Percentiles rank a stretch among this genome's conserved stretches.
These are phyloP conservation scores for Sebastes miniatus DNA, from an alignment of 2,797 vertebrate genomes.

Conservation along the genomic window DNA sequence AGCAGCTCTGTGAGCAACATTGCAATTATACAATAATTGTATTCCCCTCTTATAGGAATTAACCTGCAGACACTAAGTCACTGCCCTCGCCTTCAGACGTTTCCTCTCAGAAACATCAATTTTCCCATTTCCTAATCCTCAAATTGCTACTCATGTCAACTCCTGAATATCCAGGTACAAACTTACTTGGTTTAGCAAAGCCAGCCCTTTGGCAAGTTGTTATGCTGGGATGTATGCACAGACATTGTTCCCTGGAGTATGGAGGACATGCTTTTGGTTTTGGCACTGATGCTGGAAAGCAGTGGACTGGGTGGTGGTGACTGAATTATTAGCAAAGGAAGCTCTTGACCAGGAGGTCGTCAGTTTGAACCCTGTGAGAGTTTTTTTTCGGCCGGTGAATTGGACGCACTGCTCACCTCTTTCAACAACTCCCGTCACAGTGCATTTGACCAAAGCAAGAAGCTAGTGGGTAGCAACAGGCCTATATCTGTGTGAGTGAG, in stretches of 20 bases:
- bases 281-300: background rate
- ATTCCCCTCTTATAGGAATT: slow-evolving; percentile 48
- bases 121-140: slow-evolving; percentile 67
- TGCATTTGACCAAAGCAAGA: slow-evolving; percentile 2
- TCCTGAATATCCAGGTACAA: slow-evolving; percentile 51
- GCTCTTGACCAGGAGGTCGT: background rate
- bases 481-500: slow-evolving; percentile 20
- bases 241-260: slow-evolving; percentile 11
- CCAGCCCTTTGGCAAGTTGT: slow-evolving; percentile 38
- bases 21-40: slow-evolving; percentile 51
- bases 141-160: slow-evolving; percentile 67
- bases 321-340: slow-evolving; percentile 1
- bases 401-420: background rate
- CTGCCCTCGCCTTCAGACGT: slow-evolving; percentile 45
- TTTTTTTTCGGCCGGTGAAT: background rate
- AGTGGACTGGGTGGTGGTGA: background rate
- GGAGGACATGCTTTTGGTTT: slow-evolving; percentile 4
- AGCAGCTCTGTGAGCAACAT: slow-evolving; percentile 22
- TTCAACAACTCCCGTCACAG: background rate
- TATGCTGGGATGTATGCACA: slow-evolving; percentile 9
- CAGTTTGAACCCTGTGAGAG: slow-evolving; percentile 6
- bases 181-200: slow-evolving; percentile 52
- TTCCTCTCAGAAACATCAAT: slow-evolving; percentile 58
- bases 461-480: slow-evolving; percentile 9
- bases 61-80: slow-evolving; percentile 58